Evolutionary conservation across 2,797 vertebrate species (phyloP).

Genomic region (Pseudochirops cupreus): DNA sequence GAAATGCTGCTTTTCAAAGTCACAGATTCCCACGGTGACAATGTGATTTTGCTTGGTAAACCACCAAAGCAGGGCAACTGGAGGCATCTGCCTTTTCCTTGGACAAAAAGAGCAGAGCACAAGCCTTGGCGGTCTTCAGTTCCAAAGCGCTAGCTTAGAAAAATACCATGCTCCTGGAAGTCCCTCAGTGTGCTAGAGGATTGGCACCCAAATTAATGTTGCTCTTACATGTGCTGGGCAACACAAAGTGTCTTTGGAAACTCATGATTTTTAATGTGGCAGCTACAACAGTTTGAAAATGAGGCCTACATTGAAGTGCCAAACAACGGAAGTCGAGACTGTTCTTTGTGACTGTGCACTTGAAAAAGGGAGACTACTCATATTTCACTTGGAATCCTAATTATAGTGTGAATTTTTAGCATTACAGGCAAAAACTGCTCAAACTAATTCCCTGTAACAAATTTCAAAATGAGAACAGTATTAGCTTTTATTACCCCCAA

Average conservation of each 20-base stretch:
- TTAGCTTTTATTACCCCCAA: constrained; percentile 51
- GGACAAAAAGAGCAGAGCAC: constrained; percentile 73
- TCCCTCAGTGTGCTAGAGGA: constrained; percentile 68
- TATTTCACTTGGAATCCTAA: constrained; percentile 57
- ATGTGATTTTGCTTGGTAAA: constrained; percentile 60
- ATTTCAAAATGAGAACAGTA: constrained; percentile 56
- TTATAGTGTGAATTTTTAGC: constrained; percentile 23
- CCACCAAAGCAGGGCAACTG: constrained; percentile 69
- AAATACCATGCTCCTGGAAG: constrained; percentile 54
- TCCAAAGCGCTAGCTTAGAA: constrained; percentile 66
- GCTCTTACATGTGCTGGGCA: constrained; percentile 20
- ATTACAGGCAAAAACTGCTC: constrained; percentile 12
- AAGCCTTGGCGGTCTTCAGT: constrained; percentile 62
- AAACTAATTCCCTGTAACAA: constrained; percentile 58
- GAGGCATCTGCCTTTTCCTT: constrained; percentile 74
- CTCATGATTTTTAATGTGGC: constrained; percentile 54
- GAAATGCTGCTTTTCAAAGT: constrained; percentile 74
- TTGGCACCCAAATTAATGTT: constrained; percentile 72
- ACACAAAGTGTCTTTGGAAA: constrained; percentile 55
- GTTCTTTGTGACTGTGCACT: constrained; percentile 30
- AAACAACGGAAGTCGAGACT: neutral
- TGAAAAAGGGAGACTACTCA: constrained; percentile 34
- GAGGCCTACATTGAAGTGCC: neutral
- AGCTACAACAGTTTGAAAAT: constrained; percentile 38
- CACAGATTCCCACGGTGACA: constrained; percentile 64